phyloP scores from a whole-genome alignment of 2,797 vertebrate species.

The Meriones psammophilus region DNA sequence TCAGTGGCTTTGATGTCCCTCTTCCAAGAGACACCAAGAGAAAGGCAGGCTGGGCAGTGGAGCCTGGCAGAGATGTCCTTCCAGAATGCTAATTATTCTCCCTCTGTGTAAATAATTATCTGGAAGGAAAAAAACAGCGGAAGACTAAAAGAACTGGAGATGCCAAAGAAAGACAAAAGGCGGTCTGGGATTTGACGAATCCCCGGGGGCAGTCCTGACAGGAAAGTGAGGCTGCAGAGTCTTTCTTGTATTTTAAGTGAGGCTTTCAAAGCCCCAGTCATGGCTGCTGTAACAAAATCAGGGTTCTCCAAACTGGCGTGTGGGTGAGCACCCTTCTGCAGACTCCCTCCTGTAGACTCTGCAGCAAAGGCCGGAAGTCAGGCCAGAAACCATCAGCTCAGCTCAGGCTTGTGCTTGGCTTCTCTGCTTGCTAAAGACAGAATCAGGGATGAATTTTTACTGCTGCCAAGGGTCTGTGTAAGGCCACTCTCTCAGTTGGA shows the following conservation, averaged over 20 bases:
- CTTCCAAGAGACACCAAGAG: not conserved
- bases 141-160: conserved; percentile 36
- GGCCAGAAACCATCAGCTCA: not conserved
- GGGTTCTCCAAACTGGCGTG: not conserved
- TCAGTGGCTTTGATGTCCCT: conserved; percentile 56
- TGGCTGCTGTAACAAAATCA: not conserved
- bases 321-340: not conserved
- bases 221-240: not conserved
- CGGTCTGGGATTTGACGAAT: not conserved
- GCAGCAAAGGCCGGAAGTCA: not conserved
- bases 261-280: not conserved
- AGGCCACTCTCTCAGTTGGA: not conserved
- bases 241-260: not conserved
- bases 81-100: conserved; percentile 74
- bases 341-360: not conserved
- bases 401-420: not conserved
- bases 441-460: not conserved
- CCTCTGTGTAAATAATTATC: conserved; percentile 80
- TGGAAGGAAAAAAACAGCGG: not conserved
- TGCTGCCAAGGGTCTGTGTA: not conserved
- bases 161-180: conserved; percentile 59
- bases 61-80: conserved; percentile 34
- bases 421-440: not conserved
- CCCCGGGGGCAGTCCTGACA: not conserved
- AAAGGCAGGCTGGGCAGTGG: not conserved